Evolutionary conservation across 2,888 invertebrate genomes (phyloP).

Genomic region (Orthosia incerta): DNA sequence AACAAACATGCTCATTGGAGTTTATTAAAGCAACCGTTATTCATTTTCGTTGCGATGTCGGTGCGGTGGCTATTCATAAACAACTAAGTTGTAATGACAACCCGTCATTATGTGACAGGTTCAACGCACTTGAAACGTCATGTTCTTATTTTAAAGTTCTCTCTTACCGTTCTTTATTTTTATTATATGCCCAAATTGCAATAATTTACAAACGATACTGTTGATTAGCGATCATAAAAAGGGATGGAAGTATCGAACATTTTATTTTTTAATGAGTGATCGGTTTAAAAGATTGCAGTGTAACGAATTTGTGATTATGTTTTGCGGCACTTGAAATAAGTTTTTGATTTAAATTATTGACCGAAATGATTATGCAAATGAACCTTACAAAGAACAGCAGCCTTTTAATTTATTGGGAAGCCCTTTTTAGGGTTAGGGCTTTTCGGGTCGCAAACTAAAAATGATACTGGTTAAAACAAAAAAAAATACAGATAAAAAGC

Average conservation of each 20-base stretch:
- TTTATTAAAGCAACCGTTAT: conserved; percentile 71
- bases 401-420: conserved; percentile 10
- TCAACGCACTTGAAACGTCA: conserved; percentile 34
- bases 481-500: neutral
- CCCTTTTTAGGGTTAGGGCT: neutral
- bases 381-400: neutral
- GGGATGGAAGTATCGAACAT: conserved; percentile 41
- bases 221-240: conserved; percentile 52
- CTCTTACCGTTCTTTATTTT: conserved; percentile 23
- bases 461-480: neutral
- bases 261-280: conserved; percentile 24
- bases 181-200: conserved; percentile 26
- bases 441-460: neutral
- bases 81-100: conserved; percentile 22
- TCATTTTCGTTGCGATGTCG: conserved; percentile 56
- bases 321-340: conserved; percentile 14
- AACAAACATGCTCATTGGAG: conserved; percentile 63
- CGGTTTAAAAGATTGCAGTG: conserved; percentile 31
- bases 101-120: conserved; percentile 49
- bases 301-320: conserved; percentile 30
- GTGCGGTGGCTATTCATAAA: conserved; percentile 44
- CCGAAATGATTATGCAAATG: neutral
- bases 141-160: conserved; percentile 27
- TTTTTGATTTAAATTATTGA: conserved; percentile 24
- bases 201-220: conserved; percentile 24